These are phyloP conservation scores for Axis porcinus DNA, from an alignment of 2,113 vertebrate genomes.

Conservation along the genomic window DNA sequence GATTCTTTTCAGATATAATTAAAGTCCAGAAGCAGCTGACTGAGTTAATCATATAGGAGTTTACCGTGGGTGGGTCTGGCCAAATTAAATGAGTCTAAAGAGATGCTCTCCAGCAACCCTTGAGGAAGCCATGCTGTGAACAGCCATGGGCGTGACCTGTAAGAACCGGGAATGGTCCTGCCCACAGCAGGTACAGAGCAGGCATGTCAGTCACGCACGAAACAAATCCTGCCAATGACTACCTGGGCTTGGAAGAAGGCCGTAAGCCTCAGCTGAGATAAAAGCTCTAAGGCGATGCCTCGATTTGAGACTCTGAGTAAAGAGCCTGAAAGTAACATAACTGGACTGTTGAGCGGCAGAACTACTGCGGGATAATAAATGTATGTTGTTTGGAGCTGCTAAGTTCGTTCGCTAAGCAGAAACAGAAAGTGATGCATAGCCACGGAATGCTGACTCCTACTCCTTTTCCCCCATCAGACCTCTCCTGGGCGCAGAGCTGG, in stretches of 20 bases:
- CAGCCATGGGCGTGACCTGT: accelerated
- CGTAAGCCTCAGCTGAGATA: neutral
- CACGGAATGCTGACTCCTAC: no score
- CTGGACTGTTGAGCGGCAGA: neutral
- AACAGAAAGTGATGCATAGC: neutral
- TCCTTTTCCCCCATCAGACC: neutral
- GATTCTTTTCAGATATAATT: neutral
- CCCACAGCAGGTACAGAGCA: neutral
- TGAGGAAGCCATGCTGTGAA: neutral
- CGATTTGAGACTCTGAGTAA: neutral
- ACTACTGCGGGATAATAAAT: neutral
- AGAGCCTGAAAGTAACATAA: neutral
- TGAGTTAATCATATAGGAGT: neutral
- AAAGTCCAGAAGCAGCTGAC: neutral
- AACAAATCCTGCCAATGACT: neutral
- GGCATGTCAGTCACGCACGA: accelerated
- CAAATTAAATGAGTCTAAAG: neutral
- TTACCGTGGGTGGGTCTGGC: neutral
- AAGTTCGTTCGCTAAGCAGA: neutral
- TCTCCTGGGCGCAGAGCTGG: neutral
- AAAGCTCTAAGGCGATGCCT: accelerated
- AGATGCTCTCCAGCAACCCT: neutral
- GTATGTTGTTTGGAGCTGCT: neutral
- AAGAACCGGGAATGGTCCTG: neutral
- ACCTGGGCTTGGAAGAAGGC: accelerated